Percentiles rank a stretch among this genome's conserved stretches.
These are phyloP conservation scores for Siniperca obscura DNA, from an alignment of 2,797 vertebrate species.

Conservation along the genomic window DNA sequence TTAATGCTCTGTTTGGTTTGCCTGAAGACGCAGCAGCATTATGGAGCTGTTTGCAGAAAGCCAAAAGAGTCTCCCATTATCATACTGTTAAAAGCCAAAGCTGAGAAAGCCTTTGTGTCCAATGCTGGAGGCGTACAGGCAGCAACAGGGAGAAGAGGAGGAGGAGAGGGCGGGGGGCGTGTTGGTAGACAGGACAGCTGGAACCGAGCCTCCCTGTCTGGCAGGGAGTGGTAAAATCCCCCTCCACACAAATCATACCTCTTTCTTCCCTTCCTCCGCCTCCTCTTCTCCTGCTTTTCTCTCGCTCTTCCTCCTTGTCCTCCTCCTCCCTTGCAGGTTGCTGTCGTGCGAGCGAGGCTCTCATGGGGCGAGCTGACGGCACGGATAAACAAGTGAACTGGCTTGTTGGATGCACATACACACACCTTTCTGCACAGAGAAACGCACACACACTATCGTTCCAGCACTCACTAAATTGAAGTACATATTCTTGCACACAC, in stretches of 20 bases:
- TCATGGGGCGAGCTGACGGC: conserved; percentile 68
- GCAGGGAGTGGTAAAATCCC: conserved; percentile 60
- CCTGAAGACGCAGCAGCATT: conserved; percentile 41
- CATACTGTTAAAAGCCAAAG: conserved; percentile 50
- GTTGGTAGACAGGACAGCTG: conserved; percentile 68
- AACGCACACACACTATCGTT: conserved; percentile 9
- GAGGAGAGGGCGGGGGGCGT: not conserved
- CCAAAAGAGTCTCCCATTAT: conserved; percentile 61
- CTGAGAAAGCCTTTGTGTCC: conserved; percentile 61
- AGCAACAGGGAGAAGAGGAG: conserved; percentile 29
- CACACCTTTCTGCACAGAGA: conserved; percentile 14
- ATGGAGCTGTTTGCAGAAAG: conserved; percentile 44
- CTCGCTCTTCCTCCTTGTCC: conserved; percentile 22
- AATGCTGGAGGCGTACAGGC: conserved; percentile 49
- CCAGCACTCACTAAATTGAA: conserved; percentile 6
- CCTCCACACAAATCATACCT: conserved; percentile 56
- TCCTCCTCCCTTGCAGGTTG: conserved; percentile 54
- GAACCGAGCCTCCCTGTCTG: conserved; percentile 68
- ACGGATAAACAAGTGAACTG: conserved; percentile 73
- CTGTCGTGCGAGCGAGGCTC: conserved; percentile 52
- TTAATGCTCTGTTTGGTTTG: conserved; percentile 30
- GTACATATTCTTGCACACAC: conserved; percentile 26
- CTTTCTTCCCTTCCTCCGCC: conserved; percentile 16
- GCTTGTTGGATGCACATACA: conserved; percentile 45
- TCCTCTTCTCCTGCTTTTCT: conserved; percentile 19